Evolutionary conservation across 2,888 invertebrate genomes (phyloP), one percentile per base, ranked within the genome.

Genomic region (Pseudococcus jackbeardsleyi): DNA sequence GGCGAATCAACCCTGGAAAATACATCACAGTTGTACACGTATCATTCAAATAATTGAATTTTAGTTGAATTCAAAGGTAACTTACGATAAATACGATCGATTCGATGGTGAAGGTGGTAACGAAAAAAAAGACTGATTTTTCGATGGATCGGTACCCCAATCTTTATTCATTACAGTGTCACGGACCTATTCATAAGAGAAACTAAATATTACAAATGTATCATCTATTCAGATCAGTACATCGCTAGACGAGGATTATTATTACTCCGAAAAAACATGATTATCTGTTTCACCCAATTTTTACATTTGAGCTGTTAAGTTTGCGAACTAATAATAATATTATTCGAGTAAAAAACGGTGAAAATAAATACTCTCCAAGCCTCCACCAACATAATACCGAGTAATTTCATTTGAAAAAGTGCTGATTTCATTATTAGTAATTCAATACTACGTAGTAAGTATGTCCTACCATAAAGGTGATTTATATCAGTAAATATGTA

Each of bases 51-150:
- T 33, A 33, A 33, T 33, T 33, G 1, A 1, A 33, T 3, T 1
- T 33, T 3, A 33, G 26, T 33, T 33, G 26, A 33, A 33, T 33
- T 33, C 26, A 33, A 33, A 33, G 26, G 42, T 12, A 72, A 90
- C 90, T 90, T 90, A 92, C 92, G 92, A 91, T 89, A 94, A 91
- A 90, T 92, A 93, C 90, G 93, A 92, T 84, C 93, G 92, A 90
- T 93, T 93, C 9, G 93, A 94, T 90, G 93, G 94, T 88, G 93
- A 94, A 50, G 93, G 94, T 88, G 93, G 93, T 90, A 93, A 93
- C 85, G 93, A 92, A 89, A 93, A 91, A 0, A 93, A 92, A 46
- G 93, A 92, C 11, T 92, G 91, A 90, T 92, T 91, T 90, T 92
- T 93, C 39, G 92, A 82, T n/a, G 59, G 39, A 77, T 86, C 86